Conservation (phyloP, 2,888 invertebrate species). For the Cataglyphis livida region DNA sequence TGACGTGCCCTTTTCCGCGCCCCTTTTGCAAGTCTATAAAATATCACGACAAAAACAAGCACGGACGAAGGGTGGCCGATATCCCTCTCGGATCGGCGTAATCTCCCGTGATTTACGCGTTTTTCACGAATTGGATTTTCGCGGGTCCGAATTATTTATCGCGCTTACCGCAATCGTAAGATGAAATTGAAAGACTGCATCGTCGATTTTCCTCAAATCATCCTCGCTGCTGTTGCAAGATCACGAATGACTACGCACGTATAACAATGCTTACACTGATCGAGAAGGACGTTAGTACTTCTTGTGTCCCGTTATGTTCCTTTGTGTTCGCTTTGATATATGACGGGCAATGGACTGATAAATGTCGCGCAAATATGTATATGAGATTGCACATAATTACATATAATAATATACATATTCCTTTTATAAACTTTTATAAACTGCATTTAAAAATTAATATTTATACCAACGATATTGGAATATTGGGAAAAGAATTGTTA, state of each 20-base stretch:
- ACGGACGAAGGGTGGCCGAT: conserved; percentile 50
- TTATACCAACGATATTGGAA: not conserved
- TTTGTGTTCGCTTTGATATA: conserved; percentile 11
- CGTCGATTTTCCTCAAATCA: conserved; percentile 30
- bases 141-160: conserved; percentile 62
- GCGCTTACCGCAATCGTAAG: conserved; percentile 28
- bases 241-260: conserved; percentile 18
- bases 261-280: not conserved
- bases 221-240: conserved; percentile 4
- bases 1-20: conserved; percentile 67
- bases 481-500: not conserved
- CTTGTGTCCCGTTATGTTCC: not conserved
- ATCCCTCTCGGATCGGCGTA: conserved; percentile 41
- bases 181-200: conserved; percentile 16
- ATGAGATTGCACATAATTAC: not conserved
- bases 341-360: not conserved
- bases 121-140: conserved; percentile 29
- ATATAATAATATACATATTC: not conserved
- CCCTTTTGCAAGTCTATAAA: conserved; percentile 77
- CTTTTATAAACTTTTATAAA: not conserved
- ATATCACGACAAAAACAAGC: conserved; percentile 82
- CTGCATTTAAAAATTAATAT: not conserved
- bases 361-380: not conserved
- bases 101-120: conserved; percentile 71
- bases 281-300: not conserved